Base-by-base conservation (phyloP, 2,113 vertebrate species). In the Anarhynchus alexandrinus region DNA sequence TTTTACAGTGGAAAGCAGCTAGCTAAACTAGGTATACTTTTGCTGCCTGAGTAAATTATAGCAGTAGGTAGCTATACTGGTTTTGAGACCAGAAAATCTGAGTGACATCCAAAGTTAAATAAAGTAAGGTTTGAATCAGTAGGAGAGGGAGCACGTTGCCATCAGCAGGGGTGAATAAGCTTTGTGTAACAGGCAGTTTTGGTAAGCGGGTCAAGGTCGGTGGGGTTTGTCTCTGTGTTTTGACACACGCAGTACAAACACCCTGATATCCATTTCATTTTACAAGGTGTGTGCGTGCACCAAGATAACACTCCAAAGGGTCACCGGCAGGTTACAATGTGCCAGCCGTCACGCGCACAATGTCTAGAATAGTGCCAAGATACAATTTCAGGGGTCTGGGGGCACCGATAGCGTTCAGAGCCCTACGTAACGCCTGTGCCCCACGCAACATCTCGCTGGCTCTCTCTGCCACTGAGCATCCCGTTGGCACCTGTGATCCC, bases 211-310 rank as follows among this genome's bases (percentile, higher is more conserved):
- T 72, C 45, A 57, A 34, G 77, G 62, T 90, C 27, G 0, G 43
- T 40, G 27, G 22, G 32, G 6, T 67, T 86, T 76, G 59, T n/a
- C 52, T 74, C 52, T 91, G 0, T 94, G 16, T 91, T 93, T 79
- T 93, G 86, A 89, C 88, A 89, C 70, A 52, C 3, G 57, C 65
- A 7, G 27, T 22, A 5, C 70, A 78, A 88, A 89, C 86, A 93
- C 78, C 36, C 81, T 23, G 65, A n/a, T 93, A 93, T 70, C 78
- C 58, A 90, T 95, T 96, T 96, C 74, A 30, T 66, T 89, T 91
- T 82, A 85, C 74, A 94, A 96, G 95, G 94, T 95, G 88, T 52
- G 36, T 79, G 73, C 1, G 1, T 67, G 89, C 84, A 42, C 62
- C 12, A 22, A 42, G 69, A 70, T 73, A 85, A 76, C 0, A 4